phyloP scores from a whole-genome alignment of 2,797 vertebrate genomes.

The Chanos chanos region DNA sequence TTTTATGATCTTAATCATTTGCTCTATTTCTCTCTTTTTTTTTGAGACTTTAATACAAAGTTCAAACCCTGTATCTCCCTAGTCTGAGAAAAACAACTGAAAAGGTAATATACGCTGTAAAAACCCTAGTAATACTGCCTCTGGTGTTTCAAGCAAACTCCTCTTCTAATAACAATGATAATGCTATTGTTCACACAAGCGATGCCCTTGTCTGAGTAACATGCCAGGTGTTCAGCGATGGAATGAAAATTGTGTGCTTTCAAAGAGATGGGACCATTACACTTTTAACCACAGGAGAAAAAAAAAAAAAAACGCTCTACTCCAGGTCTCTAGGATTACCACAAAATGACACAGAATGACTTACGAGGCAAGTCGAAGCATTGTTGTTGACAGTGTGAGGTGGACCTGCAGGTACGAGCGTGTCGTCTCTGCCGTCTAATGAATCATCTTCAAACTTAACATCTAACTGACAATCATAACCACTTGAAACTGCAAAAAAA shows the following conservation, averaged over 20 bases:
- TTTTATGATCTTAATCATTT: not conserved
- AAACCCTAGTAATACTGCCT: too few species aligned
- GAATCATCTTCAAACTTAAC: conserved; percentile 32
- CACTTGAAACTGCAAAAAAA: conserved; percentile 7
- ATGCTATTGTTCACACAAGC: conserved; percentile 32
- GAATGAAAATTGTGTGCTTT: conserved; percentile 50
- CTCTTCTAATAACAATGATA: too few species aligned
- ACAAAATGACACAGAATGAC: conserved; percentile 33
- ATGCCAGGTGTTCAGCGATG: conserved; percentile 41
- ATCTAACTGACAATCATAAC: conserved; percentile 21
- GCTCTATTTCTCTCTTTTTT: too few species aligned
- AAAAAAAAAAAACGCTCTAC: conserved; percentile 28
- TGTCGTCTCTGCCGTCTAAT: conserved; percentile 25
- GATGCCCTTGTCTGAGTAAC: conserved; percentile 31
- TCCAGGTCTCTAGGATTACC: conserved; percentile 48
- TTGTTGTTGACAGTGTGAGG: conserved; percentile 12
- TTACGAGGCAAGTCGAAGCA: conserved; percentile 21
- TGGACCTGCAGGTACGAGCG: conserved; percentile 40
- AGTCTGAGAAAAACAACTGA: too few species aligned
- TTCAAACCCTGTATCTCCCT: too few species aligned
- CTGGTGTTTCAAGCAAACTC: too few species aligned
- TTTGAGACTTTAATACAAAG: too few species aligned
- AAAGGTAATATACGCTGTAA: too few species aligned
- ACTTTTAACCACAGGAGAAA: conserved; percentile 42
- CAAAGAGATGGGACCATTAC: conserved; percentile 41